Evolutionary conservation across 2,797 vertebrate genomes (phyloP), one percentile per base, ranked within the genome.

Genomic region (Chrosomus eos): DNA sequence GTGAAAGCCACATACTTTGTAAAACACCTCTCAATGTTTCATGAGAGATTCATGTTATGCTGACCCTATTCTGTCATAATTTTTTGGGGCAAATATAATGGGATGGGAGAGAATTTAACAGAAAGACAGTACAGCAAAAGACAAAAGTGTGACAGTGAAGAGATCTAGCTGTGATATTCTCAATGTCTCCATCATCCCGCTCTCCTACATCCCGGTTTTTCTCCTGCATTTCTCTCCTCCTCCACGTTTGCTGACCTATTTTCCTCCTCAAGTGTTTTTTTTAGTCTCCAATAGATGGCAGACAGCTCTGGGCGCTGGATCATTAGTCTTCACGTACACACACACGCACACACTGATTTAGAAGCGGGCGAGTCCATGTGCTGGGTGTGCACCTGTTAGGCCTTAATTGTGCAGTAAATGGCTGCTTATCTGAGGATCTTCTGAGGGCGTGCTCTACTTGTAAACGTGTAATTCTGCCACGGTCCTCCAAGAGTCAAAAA

Each of bases 231-330:
- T 60, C 19, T 79, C 68, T 80, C 79, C 71, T 82, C 77, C 76
- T 18, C n/a, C 5, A 75, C 82, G 72, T 60, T 76, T 60, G 85
- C 70, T 93, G 93, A 92, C 93, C 93, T 92, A 92, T 83, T 92
- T 94, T 82, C 18, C 89, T 81, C 87, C 78, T 78, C 90, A 74
- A 55, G 79, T 36, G 48, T 40, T 68, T 60, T 23, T 55, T 64
- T 36, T 23, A 86, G 84, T 86, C 53, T 84, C 92, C 94, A 88
- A 91, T 87, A 85, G 95, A 91, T 90, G 89, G 94, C 92, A 91
- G 90, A 89, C 87, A 91, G 89, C 80, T 88, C 90, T 79, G 82
- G 83, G 68, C 53, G 80, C 14, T 80, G 74, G 33, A 67, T 55
- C 53, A 8, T 72, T 89, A 53, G 70, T 55, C 43, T 26, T 70